Base-by-base conservation (phyloP, 1,140 invertebrate species). In the Zophobas morio region DNA sequence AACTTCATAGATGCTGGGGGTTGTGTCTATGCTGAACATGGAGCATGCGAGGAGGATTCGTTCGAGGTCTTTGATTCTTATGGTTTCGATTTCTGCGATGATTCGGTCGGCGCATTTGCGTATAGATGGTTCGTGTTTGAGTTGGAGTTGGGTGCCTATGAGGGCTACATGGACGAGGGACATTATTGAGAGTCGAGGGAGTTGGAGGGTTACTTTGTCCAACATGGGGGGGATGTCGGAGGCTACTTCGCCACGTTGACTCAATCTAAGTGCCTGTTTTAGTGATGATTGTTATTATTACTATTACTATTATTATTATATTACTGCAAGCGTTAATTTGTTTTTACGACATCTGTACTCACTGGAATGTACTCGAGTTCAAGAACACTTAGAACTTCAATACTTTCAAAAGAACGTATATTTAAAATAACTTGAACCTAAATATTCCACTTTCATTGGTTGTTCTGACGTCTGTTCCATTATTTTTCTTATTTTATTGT, bases 21-120 rank as follows among this genome's bases (percentile, higher is more conserved):
- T 40, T 6, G 86, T 86, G 6, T 85, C 74, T 60, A 87, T 84
- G 81, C 90, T 87, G 46, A 89, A 90, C 74, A 88, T 85, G 1
- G 83, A 84, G 33, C 91, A 83, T 1, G 84, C 83, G 73, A 89
- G 87, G 1, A 88, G 78, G 1, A 92, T 83, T 75, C 91, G 86
- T 84, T 93, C 92, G 5, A 92, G 82, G 78, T 93, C 92, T 85
- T 93, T 93, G 0, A 92, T 56, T 70, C 91, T 87, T 0, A 86
- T 81, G 0, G 70, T 35, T 1, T 84, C 46, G 1, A 88, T 8
- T 72, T 86, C 75, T 5, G 79, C 70, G 6, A 85, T 75, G 75
- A 77, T 82, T 75, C 66, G 72, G 75, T 80, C 42, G 37, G 51
- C 74, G 20, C 71, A 37, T 4, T 73, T 47, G 0, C 37, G 46